Conservation (phyloP, 2,113 vertebrate genomes). For the Phalacrocorax carbo region DNA sequence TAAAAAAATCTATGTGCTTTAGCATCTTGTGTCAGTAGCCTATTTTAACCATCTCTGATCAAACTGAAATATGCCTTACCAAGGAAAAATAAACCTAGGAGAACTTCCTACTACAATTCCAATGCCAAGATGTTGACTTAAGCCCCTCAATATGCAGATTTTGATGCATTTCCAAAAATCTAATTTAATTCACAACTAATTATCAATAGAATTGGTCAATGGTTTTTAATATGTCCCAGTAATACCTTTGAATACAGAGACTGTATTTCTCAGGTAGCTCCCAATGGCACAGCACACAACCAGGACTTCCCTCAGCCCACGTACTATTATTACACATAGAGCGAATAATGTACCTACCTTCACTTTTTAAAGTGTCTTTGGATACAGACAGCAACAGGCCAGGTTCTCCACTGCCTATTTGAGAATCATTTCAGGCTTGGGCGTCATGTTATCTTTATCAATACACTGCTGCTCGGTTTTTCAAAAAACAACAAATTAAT, state of each 20-base stretch:
- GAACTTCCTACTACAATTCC: not conserved
- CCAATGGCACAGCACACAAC: rapidly evolving
- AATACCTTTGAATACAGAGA: not conserved
- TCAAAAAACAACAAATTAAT: not conserved
- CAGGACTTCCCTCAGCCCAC: not conserved
- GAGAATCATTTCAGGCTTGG: not conserved
- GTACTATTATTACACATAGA: not conserved
- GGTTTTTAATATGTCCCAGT: not conserved
- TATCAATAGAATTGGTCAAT: not conserved
- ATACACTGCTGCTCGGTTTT: not conserved
- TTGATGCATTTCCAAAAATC: not conserved
- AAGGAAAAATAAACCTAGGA: not conserved
- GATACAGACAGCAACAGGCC: not conserved
- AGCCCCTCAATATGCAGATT: rapidly evolving
- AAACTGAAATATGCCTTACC: not conserved
- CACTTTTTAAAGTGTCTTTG: not conserved
- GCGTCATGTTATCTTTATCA: not conserved
- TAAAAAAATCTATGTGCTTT: not conserved
- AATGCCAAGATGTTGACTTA: not conserved
- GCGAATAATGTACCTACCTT: not conserved
- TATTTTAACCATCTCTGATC: not conserved
- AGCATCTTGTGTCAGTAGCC: not conserved
- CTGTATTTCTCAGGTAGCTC: not conserved
- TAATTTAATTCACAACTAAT: not conserved
- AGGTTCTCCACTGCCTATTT: not conserved